Conservation (phyloP, 2,113 vertebrate genomes). For the Orycteropus afer region DNA sequence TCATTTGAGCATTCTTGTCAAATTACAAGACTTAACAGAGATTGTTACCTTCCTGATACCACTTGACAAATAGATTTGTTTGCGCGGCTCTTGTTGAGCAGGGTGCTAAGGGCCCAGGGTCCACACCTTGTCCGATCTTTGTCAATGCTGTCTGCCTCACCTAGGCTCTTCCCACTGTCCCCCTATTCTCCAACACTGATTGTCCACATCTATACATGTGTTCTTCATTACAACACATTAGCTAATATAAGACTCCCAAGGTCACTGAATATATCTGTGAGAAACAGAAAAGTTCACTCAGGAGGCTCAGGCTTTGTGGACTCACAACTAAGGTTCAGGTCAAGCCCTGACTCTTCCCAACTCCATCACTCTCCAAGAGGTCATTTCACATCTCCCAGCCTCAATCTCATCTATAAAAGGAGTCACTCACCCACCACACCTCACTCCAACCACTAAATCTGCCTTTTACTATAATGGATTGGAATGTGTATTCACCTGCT, state of each 20-base stretch:
- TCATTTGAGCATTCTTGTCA: slow-evolving; percentile 14
- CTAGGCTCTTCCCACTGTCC: background rate
- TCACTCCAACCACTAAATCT: background rate
- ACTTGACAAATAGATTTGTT: background rate
- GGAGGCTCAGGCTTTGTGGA: background rate
- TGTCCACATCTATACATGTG: background rate
- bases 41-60: background rate
- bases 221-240: background rate
- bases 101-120: background rate
- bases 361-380: background rate
- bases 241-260: background rate
- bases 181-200: background rate
- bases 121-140: background rate
- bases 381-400: background rate
- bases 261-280: background rate
- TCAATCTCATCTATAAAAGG: background rate
- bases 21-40: background rate
- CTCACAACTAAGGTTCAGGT: background rate
- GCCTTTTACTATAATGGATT: background rate
- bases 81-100: background rate
- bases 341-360: background rate
- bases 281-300: background rate
- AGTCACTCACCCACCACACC: too few relatives aligned
- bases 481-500: background rate
- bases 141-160: background rate